A percentile compares a stretch with the other conserved stretches of the same genome.
These are phyloP conservation scores for Rhinoptilus africanus DNA, from an alignment of 2,113 vertebrate species.

Conservation along the genomic window DNA sequence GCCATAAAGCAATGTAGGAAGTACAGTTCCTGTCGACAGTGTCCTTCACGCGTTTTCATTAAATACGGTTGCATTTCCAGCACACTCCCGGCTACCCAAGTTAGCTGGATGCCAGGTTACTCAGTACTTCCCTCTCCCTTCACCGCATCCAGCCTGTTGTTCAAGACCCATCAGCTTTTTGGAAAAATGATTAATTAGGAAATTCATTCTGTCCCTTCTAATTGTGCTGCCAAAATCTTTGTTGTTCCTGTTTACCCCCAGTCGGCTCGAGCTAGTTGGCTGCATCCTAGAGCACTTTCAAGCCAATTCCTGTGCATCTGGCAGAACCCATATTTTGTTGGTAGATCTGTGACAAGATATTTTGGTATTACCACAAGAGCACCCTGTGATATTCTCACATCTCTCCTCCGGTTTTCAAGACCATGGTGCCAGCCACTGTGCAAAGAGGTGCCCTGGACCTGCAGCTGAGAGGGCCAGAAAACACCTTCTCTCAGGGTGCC, in stretches of 20 bases:
- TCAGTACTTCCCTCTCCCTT: neutral
- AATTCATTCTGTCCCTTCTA: neutral
- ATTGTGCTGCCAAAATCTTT: neutral
- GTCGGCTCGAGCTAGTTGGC: accelerated
- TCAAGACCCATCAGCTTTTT: neutral
- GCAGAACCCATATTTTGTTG: neutral
- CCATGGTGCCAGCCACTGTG: neutral
- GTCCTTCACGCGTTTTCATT: neutral
- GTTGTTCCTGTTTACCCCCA: neutral
- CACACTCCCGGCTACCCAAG: neutral
- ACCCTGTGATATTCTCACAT: neutral
- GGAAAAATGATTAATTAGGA: neutral
- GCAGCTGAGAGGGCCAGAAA: neutral
- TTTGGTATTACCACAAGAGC: neutral
- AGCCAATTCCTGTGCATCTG: neutral
- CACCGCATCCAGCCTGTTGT: neutral
- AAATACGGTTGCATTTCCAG: neutral
- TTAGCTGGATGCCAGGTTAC: neutral
- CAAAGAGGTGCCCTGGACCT: neutral
- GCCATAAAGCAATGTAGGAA: neutral
- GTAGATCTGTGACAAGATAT: neutral
- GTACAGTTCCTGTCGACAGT: neutral
- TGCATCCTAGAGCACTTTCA: neutral
- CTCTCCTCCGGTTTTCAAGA: neutral
- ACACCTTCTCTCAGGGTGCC: neutral